Conservation (phyloP, 2,888 invertebrate genomes). For the Magallana nippona region DNA sequence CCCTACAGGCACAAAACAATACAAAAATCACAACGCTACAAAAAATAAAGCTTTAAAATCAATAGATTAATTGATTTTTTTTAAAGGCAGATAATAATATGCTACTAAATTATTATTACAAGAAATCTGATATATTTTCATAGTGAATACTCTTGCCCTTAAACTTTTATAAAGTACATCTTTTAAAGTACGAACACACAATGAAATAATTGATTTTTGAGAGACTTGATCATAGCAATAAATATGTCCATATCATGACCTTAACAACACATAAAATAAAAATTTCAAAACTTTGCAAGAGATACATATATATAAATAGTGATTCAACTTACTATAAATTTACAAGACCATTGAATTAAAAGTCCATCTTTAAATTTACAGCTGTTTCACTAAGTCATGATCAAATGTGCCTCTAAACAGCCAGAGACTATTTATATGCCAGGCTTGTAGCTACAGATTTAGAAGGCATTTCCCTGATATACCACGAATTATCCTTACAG, state of each 20-base stretch:
- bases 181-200: neutral
- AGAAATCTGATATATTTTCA: neutral
- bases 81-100: neutral
- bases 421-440: neutral
- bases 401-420: neutral
- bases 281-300: too few relatives aligned
- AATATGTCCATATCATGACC: neutral
- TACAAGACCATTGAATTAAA: too few relatives aligned
- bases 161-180: neutral
- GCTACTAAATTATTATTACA: neutral
- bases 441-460: neutral
- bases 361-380: too few relatives aligned
- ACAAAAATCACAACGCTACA: neutral
- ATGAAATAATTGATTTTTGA: neutral
- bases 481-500: neutral
- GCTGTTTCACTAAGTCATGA: too few relatives aligned
- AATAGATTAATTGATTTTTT: neutral
- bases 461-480: constrained; percentile 12
- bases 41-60: constrained; percentile 7
- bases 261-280: too few relatives aligned
- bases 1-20: neutral
- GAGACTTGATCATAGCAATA: neutral
- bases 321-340: too few relatives aligned
- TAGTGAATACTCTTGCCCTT: neutral
- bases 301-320: too few relatives aligned